A percentile compares a stretch with the other conserved stretches of the same genome.
Evolutionary conservation across 2,113 vertebrate species (phyloP).

Genomic region (Tichodroma muraria): DNA sequence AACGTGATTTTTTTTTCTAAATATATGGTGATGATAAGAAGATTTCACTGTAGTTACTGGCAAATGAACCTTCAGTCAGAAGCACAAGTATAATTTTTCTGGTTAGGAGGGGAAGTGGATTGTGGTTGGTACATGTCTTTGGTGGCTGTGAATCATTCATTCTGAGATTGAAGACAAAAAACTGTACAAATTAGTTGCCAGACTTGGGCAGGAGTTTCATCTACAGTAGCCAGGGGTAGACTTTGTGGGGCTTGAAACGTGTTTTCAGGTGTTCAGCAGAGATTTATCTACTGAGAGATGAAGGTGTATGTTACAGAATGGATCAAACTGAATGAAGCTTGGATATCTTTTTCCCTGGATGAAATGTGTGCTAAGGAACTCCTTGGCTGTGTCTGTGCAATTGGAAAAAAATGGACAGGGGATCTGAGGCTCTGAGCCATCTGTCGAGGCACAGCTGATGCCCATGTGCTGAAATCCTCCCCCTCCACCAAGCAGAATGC

Average conservation of each 20-base stretch:
- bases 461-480: background rate
- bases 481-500: background rate
- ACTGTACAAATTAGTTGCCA: background rate
- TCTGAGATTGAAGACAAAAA: background rate
- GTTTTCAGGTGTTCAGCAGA: background rate
- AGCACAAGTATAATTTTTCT: background rate
- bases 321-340: background rate
- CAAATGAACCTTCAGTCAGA: background rate
- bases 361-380: background rate
- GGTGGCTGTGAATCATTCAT: background rate
- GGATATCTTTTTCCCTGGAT: background rate
- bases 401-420: background rate
- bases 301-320: background rate
- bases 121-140: background rate
- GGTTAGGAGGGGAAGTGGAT: background rate
- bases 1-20: background rate
- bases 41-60: background rate
- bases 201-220: background rate
- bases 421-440: background rate
- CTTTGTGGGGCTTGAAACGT: background rate
- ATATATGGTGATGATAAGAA: background rate
- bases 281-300: background rate
- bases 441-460: background rate
- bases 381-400: background rate
- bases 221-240: background rate